These are phyloP conservation scores for Neolamprologus variostigma DNA, from an alignment of 2,113 vertebrate species.

Conservation along the genomic window DNA sequence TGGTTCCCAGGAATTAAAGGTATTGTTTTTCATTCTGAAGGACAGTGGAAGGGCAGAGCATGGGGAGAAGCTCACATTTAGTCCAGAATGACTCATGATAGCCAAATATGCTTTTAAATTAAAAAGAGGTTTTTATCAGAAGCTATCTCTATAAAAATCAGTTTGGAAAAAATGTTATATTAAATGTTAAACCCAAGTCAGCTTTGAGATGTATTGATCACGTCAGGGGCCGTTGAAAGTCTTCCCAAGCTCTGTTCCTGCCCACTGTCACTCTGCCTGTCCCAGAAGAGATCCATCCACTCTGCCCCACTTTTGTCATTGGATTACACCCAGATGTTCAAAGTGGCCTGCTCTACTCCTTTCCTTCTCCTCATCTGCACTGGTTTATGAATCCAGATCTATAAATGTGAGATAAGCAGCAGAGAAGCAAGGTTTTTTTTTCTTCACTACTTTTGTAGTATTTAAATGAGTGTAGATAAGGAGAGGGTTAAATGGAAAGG, in stretches of 20 bases:
- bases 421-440: background rate
- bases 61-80: constrained; percentile 40
- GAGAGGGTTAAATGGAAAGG: constrained; percentile 47
- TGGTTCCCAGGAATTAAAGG: constrained; percentile 77
- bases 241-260: constrained; percentile 48
- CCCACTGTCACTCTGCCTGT: constrained; percentile 57
- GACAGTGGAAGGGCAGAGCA: constrained; percentile 54
- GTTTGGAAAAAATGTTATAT: background rate
- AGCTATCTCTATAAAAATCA: background rate
- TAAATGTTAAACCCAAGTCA: background rate
- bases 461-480: constrained; percentile 50
- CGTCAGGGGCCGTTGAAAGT: constrained; percentile 21
- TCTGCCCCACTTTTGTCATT: constrained; percentile 55
- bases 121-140: background rate
- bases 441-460: background rate
- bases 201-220: constrained; percentile 22
- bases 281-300: constrained; percentile 64
- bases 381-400: constrained; percentile 6
- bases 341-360: constrained; percentile 57
- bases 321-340: constrained; percentile 50
- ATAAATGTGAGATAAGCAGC: constrained; percentile 1
- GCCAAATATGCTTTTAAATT: background rate
- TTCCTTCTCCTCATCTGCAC: constrained; percentile 63
- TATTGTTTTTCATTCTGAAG: constrained; percentile 66
- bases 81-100: constrained; percentile 21